phyloP scores from a whole-genome alignment of 2,113 vertebrate genomes.

The Tretioscincus oriximinensis region DNA sequence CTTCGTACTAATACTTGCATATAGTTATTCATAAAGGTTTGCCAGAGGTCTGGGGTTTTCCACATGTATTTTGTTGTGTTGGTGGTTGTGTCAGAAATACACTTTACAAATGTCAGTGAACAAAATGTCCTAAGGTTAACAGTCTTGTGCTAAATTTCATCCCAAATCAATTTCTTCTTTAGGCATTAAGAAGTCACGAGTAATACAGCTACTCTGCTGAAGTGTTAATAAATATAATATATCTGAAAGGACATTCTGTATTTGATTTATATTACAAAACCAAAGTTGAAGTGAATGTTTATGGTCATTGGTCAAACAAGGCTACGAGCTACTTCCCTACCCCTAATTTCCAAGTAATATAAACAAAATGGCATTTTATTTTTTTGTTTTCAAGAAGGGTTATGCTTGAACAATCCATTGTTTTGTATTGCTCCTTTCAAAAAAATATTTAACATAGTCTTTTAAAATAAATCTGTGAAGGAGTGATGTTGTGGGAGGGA shows the following conservation, averaged over 20 bases:
- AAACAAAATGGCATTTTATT: not conserved
- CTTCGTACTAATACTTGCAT: not conserved
- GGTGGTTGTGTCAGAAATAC: not conserved
- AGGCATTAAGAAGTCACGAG: conserved; percentile 13
- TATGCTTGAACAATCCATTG: not conserved
- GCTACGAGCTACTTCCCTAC: not conserved
- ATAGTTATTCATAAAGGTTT: not conserved
- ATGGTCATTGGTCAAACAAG: conserved; percentile 2
- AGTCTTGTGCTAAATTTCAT: conserved; percentile 3
- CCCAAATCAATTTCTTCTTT: conserved; percentile 19
- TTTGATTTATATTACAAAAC: conserved; percentile 5
- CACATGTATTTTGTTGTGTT: not conserved
- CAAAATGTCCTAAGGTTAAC: conserved; percentile 2
- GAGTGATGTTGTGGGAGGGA: no score
- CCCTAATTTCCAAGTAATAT: not conserved
- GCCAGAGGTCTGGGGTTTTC: not conserved
- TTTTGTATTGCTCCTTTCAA: not conserved
- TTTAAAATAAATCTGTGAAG: not conserved
- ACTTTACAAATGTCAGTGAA: not conserved
- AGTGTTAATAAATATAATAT: conserved; percentile 24
- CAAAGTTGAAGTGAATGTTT: conserved; percentile 3
- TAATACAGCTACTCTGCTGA: conserved; percentile 6
- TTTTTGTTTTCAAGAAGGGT: not conserved
- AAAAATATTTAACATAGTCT: not conserved
- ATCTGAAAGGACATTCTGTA: conserved; percentile 13